Evolutionary conservation across 2,113 vertebrate species (phyloP).

Genomic region (Mormyrus iriodes): DNA sequence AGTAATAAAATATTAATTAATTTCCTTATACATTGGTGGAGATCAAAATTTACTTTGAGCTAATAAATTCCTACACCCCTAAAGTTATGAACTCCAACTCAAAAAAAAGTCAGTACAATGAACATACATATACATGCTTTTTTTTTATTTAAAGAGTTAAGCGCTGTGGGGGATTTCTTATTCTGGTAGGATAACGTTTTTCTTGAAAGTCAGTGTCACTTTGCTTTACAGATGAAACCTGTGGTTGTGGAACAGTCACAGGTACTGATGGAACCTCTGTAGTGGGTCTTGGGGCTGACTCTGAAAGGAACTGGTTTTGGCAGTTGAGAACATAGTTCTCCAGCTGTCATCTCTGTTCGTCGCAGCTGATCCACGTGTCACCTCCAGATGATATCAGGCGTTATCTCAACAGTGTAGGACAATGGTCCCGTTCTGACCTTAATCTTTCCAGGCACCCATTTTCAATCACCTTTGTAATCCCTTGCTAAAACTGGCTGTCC

Average conservation of each 20-base stretch:
- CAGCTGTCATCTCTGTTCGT: background rate
- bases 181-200: background rate
- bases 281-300: background rate
- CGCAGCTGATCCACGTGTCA: conserved; percentile 7
- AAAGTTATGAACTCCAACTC: no score
- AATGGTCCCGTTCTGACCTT: conserved; percentile 9
- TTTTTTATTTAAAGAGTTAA: no score
- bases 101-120: no score
- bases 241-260: background rate
- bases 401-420: conserved; percentile 10
- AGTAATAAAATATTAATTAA: no score
- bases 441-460: conserved; percentile 4
- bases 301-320: background rate
- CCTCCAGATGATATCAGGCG: background rate
- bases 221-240: background rate
- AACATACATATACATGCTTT: no score
- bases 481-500: conserved; percentile 14
- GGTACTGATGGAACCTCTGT: background rate
- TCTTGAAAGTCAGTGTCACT: background rate
- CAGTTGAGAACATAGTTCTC: background rate
- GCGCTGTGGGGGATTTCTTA: background rate
- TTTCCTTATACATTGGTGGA: no score
- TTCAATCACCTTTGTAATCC: conserved; percentile 19
- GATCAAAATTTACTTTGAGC: no score
- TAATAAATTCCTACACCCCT: no score